These are phyloP conservation scores for Acanthosepion pharaonis DNA, from an alignment of 2,888 invertebrate species.

Conservation along the genomic window DNA sequence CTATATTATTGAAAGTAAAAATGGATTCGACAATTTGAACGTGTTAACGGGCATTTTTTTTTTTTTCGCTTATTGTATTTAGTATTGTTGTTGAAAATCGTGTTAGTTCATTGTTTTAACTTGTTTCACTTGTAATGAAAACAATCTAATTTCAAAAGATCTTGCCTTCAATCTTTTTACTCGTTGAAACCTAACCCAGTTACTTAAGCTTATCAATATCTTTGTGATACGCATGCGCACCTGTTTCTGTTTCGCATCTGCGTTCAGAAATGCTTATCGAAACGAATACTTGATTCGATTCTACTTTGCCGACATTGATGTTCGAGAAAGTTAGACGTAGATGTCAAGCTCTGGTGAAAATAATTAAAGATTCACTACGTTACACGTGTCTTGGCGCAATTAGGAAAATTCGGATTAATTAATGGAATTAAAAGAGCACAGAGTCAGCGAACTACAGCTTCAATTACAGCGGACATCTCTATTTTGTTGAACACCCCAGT, in stretches of 20 bases:
- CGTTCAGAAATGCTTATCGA: background rate
- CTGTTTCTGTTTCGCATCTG: background rate
- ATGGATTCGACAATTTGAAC: background rate
- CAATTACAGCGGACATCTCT: background rate
- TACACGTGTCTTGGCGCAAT: constrained; percentile 1
- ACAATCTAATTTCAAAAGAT: constrained; percentile 6
- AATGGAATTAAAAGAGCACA: background rate
- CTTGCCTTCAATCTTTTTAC: background rate
- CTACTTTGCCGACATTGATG: background rate
- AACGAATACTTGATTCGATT: background rate
- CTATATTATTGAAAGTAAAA: background rate
- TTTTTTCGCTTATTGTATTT: background rate
- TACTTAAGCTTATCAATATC: background rate
- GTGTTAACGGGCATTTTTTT: background rate
- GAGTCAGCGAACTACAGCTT: background rate
- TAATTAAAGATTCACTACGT: constrained; percentile 33
- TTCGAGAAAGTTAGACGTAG: background rate
- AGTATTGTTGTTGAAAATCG: background rate
- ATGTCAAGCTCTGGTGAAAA: background rate
- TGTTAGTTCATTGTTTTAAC: background rate
- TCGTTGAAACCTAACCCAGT: background rate
- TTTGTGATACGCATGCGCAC: background rate
- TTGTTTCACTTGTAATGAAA: background rate
- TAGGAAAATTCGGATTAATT: constrained; percentile 18
- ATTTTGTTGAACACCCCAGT: background rate